Conservation (phyloP, 2,888 invertebrate genomes). For the Danaus chrysippus region DNA sequence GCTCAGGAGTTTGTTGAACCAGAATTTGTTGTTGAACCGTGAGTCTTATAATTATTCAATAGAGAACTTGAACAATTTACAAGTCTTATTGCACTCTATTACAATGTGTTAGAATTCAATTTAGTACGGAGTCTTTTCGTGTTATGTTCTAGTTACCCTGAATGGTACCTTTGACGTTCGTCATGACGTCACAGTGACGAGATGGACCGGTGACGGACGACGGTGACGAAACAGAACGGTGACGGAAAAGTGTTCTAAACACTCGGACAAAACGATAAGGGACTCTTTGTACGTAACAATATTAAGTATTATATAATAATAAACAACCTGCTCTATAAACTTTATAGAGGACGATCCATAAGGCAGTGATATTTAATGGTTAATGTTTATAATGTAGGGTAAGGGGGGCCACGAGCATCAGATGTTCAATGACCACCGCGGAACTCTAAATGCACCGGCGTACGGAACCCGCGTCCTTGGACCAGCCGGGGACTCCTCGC, state of each 20-base stretch:
- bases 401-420: constrained; percentile 56
- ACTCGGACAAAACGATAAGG: too few species aligned
- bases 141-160: constrained; percentile 40
- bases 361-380: too few species aligned
- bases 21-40: background rate
- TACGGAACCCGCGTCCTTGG: constrained; percentile 53
- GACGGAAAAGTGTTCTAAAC: too few species aligned
- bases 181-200: constrained; percentile 46
- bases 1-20: constrained; percentile 20
- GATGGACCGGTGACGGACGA: too few species aligned
- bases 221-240: too few species aligned
- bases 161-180: constrained; percentile 37
- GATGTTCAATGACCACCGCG: constrained; percentile 57
- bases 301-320: too few species aligned
- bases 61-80: too few species aligned
- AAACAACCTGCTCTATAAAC: too few species aligned
- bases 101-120: too few species aligned
- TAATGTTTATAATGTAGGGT: constrained; percentile 52
- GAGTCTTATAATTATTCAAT: background rate
- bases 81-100: background rate
- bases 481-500: constrained; percentile 48
- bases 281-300: too few species aligned
- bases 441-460: constrained; percentile 46
- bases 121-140: too few species aligned
- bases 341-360: too few species aligned